Evolutionary conservation across 2,113 vertebrate species (phyloP), one percentile per base, ranked within the genome.

Genomic region (Egretta garzetta): DNA sequence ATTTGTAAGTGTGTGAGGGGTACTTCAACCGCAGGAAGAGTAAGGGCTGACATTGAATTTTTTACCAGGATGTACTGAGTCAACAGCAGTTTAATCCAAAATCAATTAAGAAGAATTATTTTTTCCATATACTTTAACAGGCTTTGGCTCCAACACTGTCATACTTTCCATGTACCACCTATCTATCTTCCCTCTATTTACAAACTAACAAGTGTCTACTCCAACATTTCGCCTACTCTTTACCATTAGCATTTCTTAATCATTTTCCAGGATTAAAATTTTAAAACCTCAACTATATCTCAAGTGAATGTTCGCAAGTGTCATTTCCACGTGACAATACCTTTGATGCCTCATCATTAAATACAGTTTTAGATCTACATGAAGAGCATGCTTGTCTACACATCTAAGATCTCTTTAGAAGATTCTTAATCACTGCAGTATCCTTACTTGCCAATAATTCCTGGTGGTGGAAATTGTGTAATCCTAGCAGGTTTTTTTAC

Each of bases 151-250:
- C 15, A 83, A 27, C 4, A 59, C 3, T n/a, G 7, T 37, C 16
- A 53, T 6, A 10, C 2, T 35, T 68, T 70, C 12, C 3, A 1
- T 41, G 37, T 23, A 27, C 5, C 2, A 27, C 8, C 3, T 56
- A 9, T 32, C 37, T 68, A 12, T 24, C 6, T 41, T 39, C 16
- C 18, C 14, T 56, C 30, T 62, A 3, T 59, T 92, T 88, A 10
- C 8, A 72, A 85, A 85, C 27, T 47, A 79, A 50, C 66, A 76
- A 56, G 11, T 5, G 52, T 80, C 14, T 60, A 24, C 14, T 64
- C 23, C 27, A 58, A 41, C 1, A n/a, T 53, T 90, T 91, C 53
- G 10, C 10, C 81, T 92, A 33, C 4, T 39, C 14, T 80, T 68
- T 86, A 1, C 14, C 4, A 45, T 52, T 27, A 70, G 6, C 6